phyloP scores from a whole-genome alignment of 2,113 vertebrate genomes.

The Chaetops frenatus region DNA sequence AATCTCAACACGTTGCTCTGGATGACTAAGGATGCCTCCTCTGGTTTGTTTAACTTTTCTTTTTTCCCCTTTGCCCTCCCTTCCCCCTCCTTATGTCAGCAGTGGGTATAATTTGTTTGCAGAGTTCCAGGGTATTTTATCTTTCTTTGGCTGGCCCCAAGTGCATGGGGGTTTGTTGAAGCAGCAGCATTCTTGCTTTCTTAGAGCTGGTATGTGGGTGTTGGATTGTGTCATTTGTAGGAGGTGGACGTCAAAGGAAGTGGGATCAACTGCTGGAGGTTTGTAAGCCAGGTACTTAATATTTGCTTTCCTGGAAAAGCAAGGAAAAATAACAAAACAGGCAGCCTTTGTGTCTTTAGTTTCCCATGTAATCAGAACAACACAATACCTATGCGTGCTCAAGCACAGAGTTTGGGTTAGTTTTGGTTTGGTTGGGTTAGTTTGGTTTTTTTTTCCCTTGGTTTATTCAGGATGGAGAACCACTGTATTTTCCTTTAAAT shows the following conservation, averaged over 20 bases:
- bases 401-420: not conserved
- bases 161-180: not conserved
- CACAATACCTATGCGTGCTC: not conserved
- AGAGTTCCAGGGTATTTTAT: not conserved
- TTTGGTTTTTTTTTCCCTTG: not conserved
- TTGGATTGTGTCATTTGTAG: slow-evolving; percentile 51
- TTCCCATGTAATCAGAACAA: not conserved
- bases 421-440: not conserved
- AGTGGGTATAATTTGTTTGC: not conserved
- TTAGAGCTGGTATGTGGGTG: not conserved
- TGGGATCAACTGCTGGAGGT: slow-evolving; percentile 6
- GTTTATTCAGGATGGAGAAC: not conserved
- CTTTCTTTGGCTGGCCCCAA: not conserved
- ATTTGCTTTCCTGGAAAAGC: slow-evolving; percentile 54
- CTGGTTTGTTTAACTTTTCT: not conserved
- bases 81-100: not conserved
- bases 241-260: slow-evolving; percentile 52
- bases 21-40: slow-evolving; percentile 9
- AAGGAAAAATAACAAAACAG: not conserved
- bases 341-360: not conserved
- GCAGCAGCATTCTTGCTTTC: not conserved
- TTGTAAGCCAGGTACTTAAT: slow-evolving; percentile 42
- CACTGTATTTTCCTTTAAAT: not conserved
- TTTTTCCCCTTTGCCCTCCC: not conserved
- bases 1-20: not conserved